A percentile compares a stretch with the other conserved stretches of the same genome.
These are phyloP conservation scores for Drosophila kikkawai DNA, from an alignment of 1,140 invertebrate species.

Conservation along the genomic window DNA sequence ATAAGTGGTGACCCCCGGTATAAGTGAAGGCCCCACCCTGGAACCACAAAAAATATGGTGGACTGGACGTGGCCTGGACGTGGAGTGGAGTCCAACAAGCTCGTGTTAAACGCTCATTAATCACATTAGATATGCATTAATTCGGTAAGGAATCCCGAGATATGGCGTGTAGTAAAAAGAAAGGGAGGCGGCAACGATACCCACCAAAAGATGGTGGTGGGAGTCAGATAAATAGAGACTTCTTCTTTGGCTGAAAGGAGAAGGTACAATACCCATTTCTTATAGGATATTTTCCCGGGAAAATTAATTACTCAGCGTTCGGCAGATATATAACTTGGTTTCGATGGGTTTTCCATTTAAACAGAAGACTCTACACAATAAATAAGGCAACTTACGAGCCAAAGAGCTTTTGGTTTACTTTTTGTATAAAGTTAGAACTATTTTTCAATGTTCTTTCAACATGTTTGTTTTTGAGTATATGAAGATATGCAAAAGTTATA, in stretches of 20 bases:
- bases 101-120: conserved; percentile 81
- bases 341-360: neutral
- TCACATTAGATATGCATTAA: conserved; percentile 83
- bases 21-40: conserved; percentile 15
- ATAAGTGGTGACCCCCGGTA: conserved; percentile 28
- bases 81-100: conserved; percentile 36
- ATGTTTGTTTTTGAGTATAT: too few species aligned
- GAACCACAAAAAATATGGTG: conserved; percentile 11
- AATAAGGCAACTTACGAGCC: neutral
- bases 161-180: conserved; percentile 7
- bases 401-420: neutral
- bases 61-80: neutral
- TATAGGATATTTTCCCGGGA: neutral
- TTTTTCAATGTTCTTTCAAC: neutral
- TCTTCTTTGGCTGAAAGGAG: neutral
- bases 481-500: neutral
- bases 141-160: conserved; percentile 43
- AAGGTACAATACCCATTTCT: conserved; percentile 3
- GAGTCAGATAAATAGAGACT: conserved; percentile 16
- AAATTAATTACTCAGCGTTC: conserved; percentile 14
- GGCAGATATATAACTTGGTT: neutral
- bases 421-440: neutral
- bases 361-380: neutral
- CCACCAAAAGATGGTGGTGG: neutral
- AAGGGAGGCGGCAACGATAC: neutral